Evolutionary conservation across 2,113 vertebrate genomes (phyloP).

Genomic region (Dromaius novaehollandiae): DNA sequence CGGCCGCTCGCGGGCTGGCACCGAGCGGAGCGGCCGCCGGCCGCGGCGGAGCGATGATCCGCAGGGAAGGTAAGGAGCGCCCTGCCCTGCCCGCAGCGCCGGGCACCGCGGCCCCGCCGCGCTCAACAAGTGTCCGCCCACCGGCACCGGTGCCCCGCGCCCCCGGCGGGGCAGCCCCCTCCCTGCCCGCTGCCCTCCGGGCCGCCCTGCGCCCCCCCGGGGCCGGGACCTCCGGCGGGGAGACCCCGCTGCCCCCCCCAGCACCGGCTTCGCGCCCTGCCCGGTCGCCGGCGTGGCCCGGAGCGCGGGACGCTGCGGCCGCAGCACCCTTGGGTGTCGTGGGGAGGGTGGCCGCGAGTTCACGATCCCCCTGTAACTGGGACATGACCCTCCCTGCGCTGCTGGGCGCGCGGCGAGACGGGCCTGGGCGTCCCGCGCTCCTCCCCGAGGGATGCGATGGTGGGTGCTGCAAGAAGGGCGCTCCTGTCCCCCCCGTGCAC

Average conservation of each 20-base stretch:
- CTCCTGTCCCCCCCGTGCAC: rapidly evolving
- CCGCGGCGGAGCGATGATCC: slow-evolving; percentile 39
- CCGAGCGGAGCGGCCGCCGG: neutral
- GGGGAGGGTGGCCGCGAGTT: neutral
- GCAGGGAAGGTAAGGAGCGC: slow-evolving; percentile 51
- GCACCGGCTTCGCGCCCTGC: neutral
- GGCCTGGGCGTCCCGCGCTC: rapidly evolving
- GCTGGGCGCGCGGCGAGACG: neutral
- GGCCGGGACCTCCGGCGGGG: neutral
- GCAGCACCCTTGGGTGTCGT: neutral
- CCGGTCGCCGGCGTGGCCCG: neutral
- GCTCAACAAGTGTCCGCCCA: slow-evolving; percentile 41
- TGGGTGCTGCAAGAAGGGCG: neutral
- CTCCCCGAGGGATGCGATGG: neutral
- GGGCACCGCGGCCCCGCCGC: neutral
- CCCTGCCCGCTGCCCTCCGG: neutral
- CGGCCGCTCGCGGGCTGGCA: neutral
- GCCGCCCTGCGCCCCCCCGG: neutral
- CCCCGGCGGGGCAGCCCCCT: neutral
- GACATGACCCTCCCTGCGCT: neutral
- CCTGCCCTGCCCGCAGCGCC: neutral
- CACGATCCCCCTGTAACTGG: neutral
- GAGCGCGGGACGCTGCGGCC: neutral
- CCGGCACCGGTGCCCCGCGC: neutral
- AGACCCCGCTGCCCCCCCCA: neutral